A percentile compares a stretch with the other conserved stretches of the same genome.
Conservation (phyloP, 2,797 vertebrate genomes). For the Rhincodon typus region DNA sequence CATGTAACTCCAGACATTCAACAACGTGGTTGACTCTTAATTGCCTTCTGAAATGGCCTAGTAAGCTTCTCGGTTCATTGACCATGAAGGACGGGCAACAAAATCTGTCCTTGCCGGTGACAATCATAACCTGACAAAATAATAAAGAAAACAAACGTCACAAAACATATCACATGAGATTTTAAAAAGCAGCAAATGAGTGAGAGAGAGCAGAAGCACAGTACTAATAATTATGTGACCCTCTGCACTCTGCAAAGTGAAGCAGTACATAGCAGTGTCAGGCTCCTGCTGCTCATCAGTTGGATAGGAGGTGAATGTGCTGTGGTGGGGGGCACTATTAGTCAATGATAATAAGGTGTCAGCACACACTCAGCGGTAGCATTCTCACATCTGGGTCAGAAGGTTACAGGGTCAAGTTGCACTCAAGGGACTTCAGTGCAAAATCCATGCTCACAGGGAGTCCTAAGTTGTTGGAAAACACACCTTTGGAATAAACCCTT, state of each 20-base stretch:
- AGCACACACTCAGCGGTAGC: background rate
- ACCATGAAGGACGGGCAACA: too few relatives aligned
- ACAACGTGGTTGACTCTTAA: too few relatives aligned
- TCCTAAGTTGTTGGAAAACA: background rate
- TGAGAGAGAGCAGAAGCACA: background rate
- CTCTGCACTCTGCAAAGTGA: background rate
- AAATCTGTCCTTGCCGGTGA: too few relatives aligned
- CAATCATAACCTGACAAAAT: too few relatives aligned
- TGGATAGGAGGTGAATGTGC: background rate
- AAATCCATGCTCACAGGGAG: background rate
- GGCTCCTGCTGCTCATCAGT: background rate
- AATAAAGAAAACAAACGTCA: too few relatives aligned
- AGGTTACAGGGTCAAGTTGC: background rate
- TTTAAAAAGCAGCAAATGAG: background rate
- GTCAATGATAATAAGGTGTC: background rate
- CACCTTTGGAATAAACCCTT: background rate
- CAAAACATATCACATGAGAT: background rate
- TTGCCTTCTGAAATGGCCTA: too few relatives aligned
- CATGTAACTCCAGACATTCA: too few relatives aligned
- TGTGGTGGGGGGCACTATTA: background rate
- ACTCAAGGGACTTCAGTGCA: background rate
- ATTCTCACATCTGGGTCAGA: background rate
- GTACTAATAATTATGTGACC: background rate
- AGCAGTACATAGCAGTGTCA: background rate
- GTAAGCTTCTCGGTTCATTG: too few relatives aligned